Conservation (phyloP, 2,113 vertebrate species). For the Catharus bicknelli region DNA sequence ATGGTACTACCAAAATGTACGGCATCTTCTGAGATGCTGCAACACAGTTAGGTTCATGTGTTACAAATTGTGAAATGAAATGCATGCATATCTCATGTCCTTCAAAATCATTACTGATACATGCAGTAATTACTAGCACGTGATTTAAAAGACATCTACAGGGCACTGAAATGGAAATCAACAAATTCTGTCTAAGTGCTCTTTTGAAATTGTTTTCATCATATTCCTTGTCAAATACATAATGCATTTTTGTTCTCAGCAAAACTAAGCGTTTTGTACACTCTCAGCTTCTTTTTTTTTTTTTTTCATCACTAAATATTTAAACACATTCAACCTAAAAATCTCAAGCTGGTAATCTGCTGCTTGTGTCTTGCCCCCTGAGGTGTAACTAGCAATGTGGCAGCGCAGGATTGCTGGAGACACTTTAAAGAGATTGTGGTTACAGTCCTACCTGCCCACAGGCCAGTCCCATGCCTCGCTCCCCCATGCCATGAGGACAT, state of each 20-base stretch:
- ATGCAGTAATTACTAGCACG: slow-evolving; percentile 42
- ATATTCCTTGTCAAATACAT: slow-evolving; percentile 69
- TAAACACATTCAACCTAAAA: slow-evolving; percentile 61
- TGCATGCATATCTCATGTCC: slow-evolving; percentile 35
- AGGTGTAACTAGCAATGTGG: background rate
- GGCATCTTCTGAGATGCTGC: background rate
- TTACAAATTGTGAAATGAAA: slow-evolving; percentile 51
- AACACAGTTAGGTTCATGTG: slow-evolving; percentile 37
- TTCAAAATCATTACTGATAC: slow-evolving; percentile 62
- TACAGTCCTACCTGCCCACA: slow-evolving; percentile 87
- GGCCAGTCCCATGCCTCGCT: slow-evolving; percentile 95
- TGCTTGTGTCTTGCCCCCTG: background rate
- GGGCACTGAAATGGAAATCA: slow-evolving; percentile 54
- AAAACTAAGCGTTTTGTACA: slow-evolving; percentile 62
- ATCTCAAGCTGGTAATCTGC: slow-evolving; percentile 46
- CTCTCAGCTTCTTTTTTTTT: slow-evolving; percentile 34
- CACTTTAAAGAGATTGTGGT: background rate
- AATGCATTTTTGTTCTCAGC: slow-evolving; percentile 67
- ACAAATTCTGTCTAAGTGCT: slow-evolving; percentile 43
- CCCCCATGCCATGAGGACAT: slow-evolving; percentile 96
- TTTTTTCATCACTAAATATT: slow-evolving; percentile 69
- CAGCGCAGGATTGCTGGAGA: background rate
- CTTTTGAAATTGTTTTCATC: slow-evolving; percentile 65
- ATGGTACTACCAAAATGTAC: slow-evolving; percentile 8
- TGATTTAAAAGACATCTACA: slow-evolving; percentile 66